Base-by-base conservation (phyloP, 2,888 invertebrate species). In the Habrosyne pyritoides region DNA sequence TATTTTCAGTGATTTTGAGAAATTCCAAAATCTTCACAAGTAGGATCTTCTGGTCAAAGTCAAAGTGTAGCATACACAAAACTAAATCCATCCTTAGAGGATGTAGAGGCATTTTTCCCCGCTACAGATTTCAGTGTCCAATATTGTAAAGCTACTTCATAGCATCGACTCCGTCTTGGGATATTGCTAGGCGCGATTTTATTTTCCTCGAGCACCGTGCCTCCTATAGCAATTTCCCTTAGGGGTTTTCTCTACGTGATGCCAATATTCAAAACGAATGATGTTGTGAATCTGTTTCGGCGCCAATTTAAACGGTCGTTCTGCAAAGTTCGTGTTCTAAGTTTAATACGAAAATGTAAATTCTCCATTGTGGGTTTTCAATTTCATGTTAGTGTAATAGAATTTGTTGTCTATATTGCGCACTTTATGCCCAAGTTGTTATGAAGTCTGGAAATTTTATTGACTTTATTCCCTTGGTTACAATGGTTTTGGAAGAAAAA, bases 191-290 rank as follows among this genome's bases (percentile, higher is more conserved):
- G 42, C 50, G 28, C 83, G 82, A 89, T 89, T 91, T 89, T 87
- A 89, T 89, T 87, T 87, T 77, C 75, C 81, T 73, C 71, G 61
- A 76, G 67, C 77, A 77, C 75, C 78, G 71, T 74, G 71, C 71
- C 76, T 77, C 80, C 80, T 82, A 84, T 85, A 82, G 83, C 84
- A 76, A 77, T 85, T 81, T 79, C 76, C 87, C 87, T 86, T 83
- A 79, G 86, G 88, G 87, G 86, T 72, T 78, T 73, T 77, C 77
- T 77, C 82, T 87, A 88, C 90, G 89, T 87, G 87, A 86, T 83
- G 80, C 79, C 85, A 88, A 89, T 89, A 89, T 90, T 87, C 86
- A 83, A 82, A 88, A 87, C 84, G 87, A 86, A 87, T 84, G 86
- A 87, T 84, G 84, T 85, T 82, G 77, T 75, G 83, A 88, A 88